Conservation (phyloP, 2,888 invertebrate genomes). For the Ommatoiulus sabulosus region DNA sequence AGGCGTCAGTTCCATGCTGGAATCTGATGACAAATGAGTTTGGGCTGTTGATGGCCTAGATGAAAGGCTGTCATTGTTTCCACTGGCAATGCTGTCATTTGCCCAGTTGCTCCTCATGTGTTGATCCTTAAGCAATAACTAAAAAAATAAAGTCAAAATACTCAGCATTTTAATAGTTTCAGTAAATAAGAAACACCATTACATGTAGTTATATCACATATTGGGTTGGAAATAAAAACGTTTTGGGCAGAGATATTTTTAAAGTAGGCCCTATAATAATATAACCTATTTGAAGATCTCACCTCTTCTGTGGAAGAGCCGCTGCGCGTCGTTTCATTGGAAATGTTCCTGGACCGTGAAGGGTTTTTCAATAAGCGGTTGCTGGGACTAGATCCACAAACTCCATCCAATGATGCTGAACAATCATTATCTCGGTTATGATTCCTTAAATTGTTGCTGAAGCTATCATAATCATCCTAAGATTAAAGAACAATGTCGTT, state of each 20-base stretch:
- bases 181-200: no score
- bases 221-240: no score
- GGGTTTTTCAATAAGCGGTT: constrained; percentile 18
- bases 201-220: no score
- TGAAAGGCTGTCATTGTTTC: constrained; percentile 48
- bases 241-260: no score
- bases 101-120: not conserved
- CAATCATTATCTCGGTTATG: not conserved
- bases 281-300: not conserved
- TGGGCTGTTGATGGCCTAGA: constrained; percentile 57
- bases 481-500: not conserved
- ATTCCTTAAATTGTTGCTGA: not conserved
- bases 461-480: constrained; percentile 27
- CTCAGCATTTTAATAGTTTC: not conserved
- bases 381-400: constrained; percentile 37
- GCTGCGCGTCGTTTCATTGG: constrained; percentile 57
- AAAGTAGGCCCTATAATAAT: no score
- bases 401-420: not conserved
- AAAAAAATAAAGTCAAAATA: not conserved
- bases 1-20: constrained; percentile 56
- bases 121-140: constrained; percentile 44
- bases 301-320: constrained; percentile 58
- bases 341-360: constrained; percentile 55
- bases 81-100: constrained; percentile 55
- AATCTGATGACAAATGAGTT: constrained; percentile 59